These are phyloP conservation scores for Triops cancriformis DNA, from an alignment of 1,140 invertebrate species.

Conservation along the genomic window DNA sequence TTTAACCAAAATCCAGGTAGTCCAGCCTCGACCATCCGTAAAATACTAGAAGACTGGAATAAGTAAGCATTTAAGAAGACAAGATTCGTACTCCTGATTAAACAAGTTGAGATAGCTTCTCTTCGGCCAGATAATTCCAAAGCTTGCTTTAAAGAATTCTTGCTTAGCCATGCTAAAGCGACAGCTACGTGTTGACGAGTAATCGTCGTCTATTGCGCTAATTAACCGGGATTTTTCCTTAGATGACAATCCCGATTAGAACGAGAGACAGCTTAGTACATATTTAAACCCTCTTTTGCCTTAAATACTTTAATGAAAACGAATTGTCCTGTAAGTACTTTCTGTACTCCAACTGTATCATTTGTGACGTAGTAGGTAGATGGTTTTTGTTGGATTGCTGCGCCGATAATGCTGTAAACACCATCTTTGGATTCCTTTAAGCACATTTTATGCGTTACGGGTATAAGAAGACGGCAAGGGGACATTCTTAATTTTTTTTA, in stretches of 20 bases:
- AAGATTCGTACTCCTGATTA: constrained; percentile 34
- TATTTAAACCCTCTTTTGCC: background rate
- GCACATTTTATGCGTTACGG: background rate
- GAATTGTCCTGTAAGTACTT: constrained; percentile 31
- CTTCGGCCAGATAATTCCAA: constrained; percentile 33
- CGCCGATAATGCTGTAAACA: constrained; percentile 31
- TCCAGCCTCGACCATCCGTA: background rate
- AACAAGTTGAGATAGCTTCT: constrained; percentile 32
- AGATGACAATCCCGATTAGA: background rate
- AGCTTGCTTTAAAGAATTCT: constrained; percentile 36
- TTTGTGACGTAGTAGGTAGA: constrained; percentile 28
- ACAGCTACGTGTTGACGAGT: constrained; percentile 31
- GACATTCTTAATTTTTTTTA: too few relatives aligned
- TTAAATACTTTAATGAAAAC: constrained; percentile 35
- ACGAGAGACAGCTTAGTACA: background rate
- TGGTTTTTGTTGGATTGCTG: background rate
- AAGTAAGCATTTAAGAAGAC: background rate
- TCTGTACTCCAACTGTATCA: constrained; percentile 32
- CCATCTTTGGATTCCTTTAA: constrained; percentile 27
- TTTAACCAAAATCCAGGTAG: background rate
- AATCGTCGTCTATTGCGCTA: constrained; percentile 36
- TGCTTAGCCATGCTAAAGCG: constrained; percentile 35
- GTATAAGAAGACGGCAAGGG: background rate
- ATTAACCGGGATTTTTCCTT: constrained; percentile 38
- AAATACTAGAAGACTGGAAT: background rate